These are phyloP conservation scores for Siphamia tubifer DNA, from an alignment of 2,113 vertebrate species.

Conservation along the genomic window DNA sequence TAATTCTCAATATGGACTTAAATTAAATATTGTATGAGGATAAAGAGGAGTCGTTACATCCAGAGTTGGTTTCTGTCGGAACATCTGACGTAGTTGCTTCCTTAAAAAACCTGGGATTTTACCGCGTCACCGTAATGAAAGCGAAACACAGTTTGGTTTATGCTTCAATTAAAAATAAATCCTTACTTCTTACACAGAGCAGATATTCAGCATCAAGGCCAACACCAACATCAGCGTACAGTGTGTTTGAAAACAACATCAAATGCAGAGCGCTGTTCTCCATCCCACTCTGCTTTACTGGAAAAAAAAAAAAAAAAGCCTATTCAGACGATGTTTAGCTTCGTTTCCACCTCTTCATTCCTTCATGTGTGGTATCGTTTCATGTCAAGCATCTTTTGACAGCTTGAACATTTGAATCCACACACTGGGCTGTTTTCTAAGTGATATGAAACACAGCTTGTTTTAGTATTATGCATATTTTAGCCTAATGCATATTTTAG, in stretches of 20 bases:
- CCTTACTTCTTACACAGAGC: neutral
- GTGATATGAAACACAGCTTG: slow-evolving; percentile 11
- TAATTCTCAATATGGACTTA: too few species aligned
- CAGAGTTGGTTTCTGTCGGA: too few species aligned
- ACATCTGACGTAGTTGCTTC: too few species aligned
- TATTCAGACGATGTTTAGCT: slow-evolving; percentile 16
- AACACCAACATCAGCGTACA: neutral
- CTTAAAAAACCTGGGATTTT: too few species aligned
- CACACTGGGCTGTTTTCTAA: slow-evolving; percentile 24
- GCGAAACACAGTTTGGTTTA: too few species aligned
- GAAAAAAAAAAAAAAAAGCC: neutral
- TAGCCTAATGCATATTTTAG: too few species aligned
- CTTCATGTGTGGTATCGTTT: slow-evolving; percentile 14
- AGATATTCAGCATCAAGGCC: slow-evolving; percentile 7
- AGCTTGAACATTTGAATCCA: slow-evolving; percentile 15
- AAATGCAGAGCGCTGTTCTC: slow-evolving; percentile 8
- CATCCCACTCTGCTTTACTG: neutral
- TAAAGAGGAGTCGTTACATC: too few species aligned
- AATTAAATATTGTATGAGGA: too few species aligned
- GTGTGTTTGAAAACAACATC: slow-evolving; percentile 15
- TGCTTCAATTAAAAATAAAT: neutral
- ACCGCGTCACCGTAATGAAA: too few species aligned
- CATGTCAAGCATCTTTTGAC: slow-evolving; percentile 32
- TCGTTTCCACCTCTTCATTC: slow-evolving; percentile 5
- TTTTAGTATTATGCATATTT: slow-evolving; percentile 17